Percentiles rank a stretch among this genome's conserved stretches.
Evolutionary conservation across 2,113 vertebrate genomes (phyloP).

Genomic region (Crocuta crocuta): DNA sequence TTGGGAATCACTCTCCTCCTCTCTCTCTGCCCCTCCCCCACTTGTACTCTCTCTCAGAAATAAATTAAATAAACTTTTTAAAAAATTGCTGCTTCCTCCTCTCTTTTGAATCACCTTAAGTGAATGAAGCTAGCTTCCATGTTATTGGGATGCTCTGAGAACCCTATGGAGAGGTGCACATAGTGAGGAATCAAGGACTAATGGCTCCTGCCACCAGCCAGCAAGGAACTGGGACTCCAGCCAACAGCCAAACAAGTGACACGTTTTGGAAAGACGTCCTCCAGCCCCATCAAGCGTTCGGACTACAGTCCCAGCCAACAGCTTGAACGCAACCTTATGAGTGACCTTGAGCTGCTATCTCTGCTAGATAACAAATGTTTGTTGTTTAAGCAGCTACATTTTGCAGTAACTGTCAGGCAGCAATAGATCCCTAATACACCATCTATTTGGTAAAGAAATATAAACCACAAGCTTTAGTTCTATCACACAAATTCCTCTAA

Average conservation of each 20-base stretch:
- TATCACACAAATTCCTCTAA: neutral
- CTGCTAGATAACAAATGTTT: neutral
- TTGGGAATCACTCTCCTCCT: too few relatives aligned
- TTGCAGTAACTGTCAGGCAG: neutral
- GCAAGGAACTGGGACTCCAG: neutral
- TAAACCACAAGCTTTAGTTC: neutral
- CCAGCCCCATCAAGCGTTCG: neutral
- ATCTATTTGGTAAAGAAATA: neutral
- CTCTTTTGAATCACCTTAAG: neutral
- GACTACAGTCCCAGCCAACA: neutral
- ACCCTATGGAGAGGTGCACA: neutral
- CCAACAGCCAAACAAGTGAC: neutral
- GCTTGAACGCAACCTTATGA: neutral
- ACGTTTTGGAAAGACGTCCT: neutral
- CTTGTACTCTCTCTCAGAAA: too few relatives aligned
- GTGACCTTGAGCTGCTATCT: neutral
- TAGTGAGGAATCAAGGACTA: neutral
- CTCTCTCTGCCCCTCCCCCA: too few relatives aligned
- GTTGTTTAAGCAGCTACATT: neutral
- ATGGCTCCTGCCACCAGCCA: neutral
- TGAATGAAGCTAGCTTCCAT: neutral
- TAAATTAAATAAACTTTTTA: too few relatives aligned
- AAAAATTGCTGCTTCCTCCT: neutral
- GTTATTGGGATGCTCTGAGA: neutral
- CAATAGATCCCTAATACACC: neutral